phyloP scores from a whole-genome alignment of 2,888 invertebrate species.

The Lottia gigantea region DNA sequence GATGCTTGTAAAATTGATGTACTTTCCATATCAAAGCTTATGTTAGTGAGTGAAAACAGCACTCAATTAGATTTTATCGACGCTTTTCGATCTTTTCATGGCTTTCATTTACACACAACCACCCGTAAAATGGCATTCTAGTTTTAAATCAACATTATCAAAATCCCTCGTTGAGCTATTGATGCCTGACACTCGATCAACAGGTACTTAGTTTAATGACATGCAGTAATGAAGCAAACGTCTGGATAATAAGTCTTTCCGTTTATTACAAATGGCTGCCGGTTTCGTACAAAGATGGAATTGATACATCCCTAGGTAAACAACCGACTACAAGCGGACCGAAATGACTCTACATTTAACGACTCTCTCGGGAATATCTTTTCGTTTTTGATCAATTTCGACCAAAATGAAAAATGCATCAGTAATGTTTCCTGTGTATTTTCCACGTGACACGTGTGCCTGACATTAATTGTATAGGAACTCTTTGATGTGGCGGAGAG shows the following conservation, averaged over 20 bases:
- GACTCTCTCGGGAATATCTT: not conserved
- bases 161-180: not conserved
- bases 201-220: not conserved
- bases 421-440: not conserved
- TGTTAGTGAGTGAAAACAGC: conserved; percentile 3
- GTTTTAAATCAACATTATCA: not conserved
- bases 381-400: conserved; percentile 7
- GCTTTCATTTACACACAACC: conserved; percentile 6
- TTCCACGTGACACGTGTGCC: not conserved
- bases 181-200: not conserved
- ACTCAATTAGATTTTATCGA: conserved; percentile 6
- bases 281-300: conserved; percentile 2
- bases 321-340: conserved; percentile 3
- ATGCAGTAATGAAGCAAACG: too few relatives aligned
- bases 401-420: conserved; percentile 5
- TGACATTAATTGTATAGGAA: not conserved
- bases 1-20: not conserved
- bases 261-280: conserved; percentile 4
- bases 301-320: conserved; percentile 4
- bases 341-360: conserved; percentile 5
- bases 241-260: not conserved
- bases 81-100: not conserved
- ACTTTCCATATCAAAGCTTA: not conserved
- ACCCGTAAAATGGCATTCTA: conserved; percentile 9
- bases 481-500: not conserved